Evolutionary conservation across 2,113 vertebrate genomes (phyloP).

Genomic region (Silurus meridionalis): DNA sequence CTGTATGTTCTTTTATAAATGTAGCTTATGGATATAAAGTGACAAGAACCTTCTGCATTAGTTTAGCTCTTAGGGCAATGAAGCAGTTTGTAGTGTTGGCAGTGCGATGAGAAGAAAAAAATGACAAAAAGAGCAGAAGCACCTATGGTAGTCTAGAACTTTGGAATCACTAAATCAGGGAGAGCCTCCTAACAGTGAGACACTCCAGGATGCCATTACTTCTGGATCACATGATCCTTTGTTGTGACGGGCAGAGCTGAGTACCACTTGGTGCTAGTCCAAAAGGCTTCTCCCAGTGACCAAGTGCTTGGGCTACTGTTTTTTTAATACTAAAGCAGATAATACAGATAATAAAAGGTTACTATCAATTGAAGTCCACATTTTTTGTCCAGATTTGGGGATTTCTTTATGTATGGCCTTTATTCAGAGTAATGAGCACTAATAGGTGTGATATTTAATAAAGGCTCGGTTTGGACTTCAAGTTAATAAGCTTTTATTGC

Average conservation of each 20-base stretch:
- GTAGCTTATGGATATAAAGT: constrained; percentile 37
- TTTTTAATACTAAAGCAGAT: neutral
- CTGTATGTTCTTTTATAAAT: neutral
- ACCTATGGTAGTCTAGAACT: constrained; percentile 18
- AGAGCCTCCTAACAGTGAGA: neutral
- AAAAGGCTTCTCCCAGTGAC: neutral
- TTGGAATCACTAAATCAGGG: neutral
- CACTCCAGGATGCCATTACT: constrained; percentile 35
- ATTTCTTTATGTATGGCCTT: neutral
- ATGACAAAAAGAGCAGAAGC: constrained; percentile 41
- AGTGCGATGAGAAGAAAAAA: constrained; percentile 16
- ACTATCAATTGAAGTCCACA: neutral
- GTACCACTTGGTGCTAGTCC: neutral
- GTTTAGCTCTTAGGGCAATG: constrained; percentile 35
- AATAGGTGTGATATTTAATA: neutral
- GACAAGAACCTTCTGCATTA: constrained; percentile 62
- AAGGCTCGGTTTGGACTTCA: neutral
- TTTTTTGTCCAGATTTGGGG: neutral
- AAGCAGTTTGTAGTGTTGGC: constrained; percentile 23
- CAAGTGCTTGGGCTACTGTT: neutral
- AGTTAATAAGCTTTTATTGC: no score
- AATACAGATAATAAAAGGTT: neutral
- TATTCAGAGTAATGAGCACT: neutral
- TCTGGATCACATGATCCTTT: constrained; percentile 66
- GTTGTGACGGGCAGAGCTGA: constrained; percentile 49